Percentiles rank a stretch among this genome's conserved stretches.
Conservation (phyloP, 2,888 invertebrate genomes). For the Germaria angustata region DNA sequence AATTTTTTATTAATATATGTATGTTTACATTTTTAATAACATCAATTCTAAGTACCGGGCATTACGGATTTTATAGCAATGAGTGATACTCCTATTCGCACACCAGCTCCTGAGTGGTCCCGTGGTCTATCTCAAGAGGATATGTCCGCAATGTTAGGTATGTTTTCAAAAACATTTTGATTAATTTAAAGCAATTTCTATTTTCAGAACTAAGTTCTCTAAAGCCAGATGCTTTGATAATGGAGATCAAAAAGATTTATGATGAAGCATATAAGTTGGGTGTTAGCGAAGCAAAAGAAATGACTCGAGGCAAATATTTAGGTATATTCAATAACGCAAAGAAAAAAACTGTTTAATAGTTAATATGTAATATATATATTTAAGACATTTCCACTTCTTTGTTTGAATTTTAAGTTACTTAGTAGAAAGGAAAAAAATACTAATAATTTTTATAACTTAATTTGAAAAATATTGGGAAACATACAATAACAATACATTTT, state of each 20-base stretch:
- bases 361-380: neutral
- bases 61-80: conserved; percentile 90
- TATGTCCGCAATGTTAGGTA: conserved; percentile 88
- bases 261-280: conserved; percentile 97
- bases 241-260: conserved; percentile 96
- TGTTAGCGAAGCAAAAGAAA: conserved; percentile 96
- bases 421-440: too few relatives aligned
- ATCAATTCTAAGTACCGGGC: conserved; percentile 90
- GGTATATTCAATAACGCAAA: conserved; percentile 85
- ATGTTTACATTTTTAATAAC: too few relatives aligned
- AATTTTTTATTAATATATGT: too few relatives aligned
- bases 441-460: too few relatives aligned
- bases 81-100: conserved; percentile 82
- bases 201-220: conserved; percentile 86
- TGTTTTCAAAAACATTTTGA: neutral
- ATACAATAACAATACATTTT: too few relatives aligned
- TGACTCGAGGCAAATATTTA: conserved; percentile 96
- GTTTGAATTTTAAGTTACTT: too few relatives aligned
- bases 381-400: too few relatives aligned
- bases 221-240: conserved; percentile 90
- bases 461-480: too few relatives aligned
- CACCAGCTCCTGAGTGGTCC: conserved; percentile 84
- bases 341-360: conserved; percentile 70
- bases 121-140: conserved; percentile 87
- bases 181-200: neutral